Conservation (phyloP, 2,888 invertebrate species). For the Cerceris ruficornis region DNA sequence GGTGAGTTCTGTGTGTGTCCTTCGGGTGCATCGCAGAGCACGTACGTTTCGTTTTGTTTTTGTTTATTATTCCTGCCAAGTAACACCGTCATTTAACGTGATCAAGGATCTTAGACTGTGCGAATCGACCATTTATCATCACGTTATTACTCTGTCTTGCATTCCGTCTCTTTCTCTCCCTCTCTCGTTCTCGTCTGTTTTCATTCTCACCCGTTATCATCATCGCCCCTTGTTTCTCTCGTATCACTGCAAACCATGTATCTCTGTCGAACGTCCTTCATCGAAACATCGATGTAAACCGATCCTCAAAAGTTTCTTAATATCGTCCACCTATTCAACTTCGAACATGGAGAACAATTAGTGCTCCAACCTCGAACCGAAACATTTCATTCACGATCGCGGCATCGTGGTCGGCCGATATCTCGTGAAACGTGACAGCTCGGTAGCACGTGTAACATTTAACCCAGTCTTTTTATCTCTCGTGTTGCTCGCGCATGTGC, state of each 20-base stretch:
- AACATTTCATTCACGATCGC: no score
- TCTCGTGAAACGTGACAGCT: constrained; percentile 12
- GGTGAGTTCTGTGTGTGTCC: constrained; percentile 54
- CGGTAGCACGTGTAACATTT: constrained; percentile 12
- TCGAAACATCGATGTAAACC: background rate
- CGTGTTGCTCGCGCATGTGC: constrained; percentile 32
- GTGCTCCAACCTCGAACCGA: background rate
- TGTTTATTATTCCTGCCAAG: background rate
- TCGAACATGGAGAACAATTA: background rate
- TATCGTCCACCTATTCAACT: background rate
- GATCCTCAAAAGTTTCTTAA: background rate
- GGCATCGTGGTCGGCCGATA: constrained; percentile 6
- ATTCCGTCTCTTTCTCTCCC: background rate
- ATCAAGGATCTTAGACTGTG: constrained; percentile 30
- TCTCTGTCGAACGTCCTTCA: no score
- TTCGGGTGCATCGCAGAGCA: constrained; percentile 35
- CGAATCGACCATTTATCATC: background rate
- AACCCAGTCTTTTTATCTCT: background rate
- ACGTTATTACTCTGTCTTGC: no score
- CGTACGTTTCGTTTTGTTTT: constrained; percentile 18
- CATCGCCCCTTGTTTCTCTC: background rate
- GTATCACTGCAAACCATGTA: no score
- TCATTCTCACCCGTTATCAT: constrained; percentile 26
- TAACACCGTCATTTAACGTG: constrained; percentile 6
- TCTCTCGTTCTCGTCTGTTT: constrained; percentile 6